Evolutionary conservation across 2,888 invertebrate genomes (phyloP).

Genomic region (Apotomis capreana): DNA sequence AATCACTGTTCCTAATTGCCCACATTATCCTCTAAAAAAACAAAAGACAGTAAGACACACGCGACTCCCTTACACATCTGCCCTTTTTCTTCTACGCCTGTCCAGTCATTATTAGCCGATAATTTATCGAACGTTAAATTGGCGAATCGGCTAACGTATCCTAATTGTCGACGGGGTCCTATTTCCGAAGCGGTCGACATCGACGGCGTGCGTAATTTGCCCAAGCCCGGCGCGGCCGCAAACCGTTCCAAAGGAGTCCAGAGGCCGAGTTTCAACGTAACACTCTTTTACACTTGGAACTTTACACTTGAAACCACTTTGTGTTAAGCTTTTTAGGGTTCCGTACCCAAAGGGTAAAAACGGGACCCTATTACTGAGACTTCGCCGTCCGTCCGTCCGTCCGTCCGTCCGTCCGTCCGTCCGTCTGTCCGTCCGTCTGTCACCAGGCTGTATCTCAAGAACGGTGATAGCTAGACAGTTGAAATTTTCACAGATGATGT

Average conservation of each 20-base stretch:
- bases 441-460: no score
- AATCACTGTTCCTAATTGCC: background rate
- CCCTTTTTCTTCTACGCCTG: background rate
- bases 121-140: constrained; percentile 36
- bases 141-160: constrained; percentile 24
- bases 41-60: background rate
- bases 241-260: constrained; percentile 19
- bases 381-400: no score
- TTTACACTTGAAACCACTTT: constrained; percentile 31
- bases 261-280: constrained; percentile 15
- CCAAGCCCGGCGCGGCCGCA: constrained; percentile 25
- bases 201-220: constrained; percentile 22
- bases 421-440: no score
- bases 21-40: background rate
- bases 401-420: no score
- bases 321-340: constrained; percentile 16
- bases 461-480: no score
- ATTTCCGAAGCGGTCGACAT: constrained; percentile 30
- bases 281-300: constrained; percentile 29
- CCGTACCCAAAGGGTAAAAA: no score
- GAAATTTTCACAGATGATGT: no score
- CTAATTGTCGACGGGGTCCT: constrained; percentile 37
- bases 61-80: background rate
- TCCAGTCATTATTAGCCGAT: constrained; percentile 29
- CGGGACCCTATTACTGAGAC: no score